Percentiles rank a stretch among this genome's conserved stretches.
phyloP scores from a whole-genome alignment of 1,140 invertebrate genomes.

The Philopotamus ludificatus region DNA sequence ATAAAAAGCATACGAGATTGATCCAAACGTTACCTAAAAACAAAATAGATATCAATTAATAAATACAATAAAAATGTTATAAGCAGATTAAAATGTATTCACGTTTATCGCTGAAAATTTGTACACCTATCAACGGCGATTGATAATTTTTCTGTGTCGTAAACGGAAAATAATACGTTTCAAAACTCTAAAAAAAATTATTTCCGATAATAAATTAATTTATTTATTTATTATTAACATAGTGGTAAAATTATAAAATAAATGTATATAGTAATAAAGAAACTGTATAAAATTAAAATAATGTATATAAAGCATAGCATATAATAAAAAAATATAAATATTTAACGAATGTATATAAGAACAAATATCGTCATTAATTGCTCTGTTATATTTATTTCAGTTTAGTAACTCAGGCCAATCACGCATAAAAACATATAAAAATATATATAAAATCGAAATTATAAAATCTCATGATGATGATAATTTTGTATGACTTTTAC shows the following conservation, averaged over 20 bases:
- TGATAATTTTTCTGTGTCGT: conserved; percentile 16
- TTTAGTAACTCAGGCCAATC: background rate
- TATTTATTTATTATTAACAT: conserved; percentile 8
- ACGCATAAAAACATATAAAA: background rate
- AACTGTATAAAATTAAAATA: too few species aligned
- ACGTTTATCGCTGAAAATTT: conserved; percentile 14
- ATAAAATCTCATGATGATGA: too few species aligned
- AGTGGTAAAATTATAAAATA: background rate
- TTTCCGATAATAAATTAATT: too few species aligned
- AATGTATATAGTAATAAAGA: conserved; percentile 10
- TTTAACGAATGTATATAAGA: too few species aligned
- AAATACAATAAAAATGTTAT: background rate
- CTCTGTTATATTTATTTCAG: conserved; percentile 10
- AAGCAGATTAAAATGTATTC: background rate
- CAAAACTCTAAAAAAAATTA: conserved; percentile 31
- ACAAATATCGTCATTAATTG: too few species aligned
- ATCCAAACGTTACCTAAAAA: conserved; percentile 21
- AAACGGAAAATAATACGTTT: conserved; percentile 27
- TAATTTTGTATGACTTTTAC: too few species aligned
- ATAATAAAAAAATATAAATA: too few species aligned
- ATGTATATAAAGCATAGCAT: too few species aligned
- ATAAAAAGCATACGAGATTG: conserved; percentile 22
- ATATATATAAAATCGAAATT: too few species aligned
- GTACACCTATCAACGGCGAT: conserved; percentile 29
- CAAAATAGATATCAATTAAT: background rate